These are phyloP conservation scores for Epinotia bilunana DNA, from an alignment of 2,888 invertebrate genomes.

Conservation along the genomic window DNA sequence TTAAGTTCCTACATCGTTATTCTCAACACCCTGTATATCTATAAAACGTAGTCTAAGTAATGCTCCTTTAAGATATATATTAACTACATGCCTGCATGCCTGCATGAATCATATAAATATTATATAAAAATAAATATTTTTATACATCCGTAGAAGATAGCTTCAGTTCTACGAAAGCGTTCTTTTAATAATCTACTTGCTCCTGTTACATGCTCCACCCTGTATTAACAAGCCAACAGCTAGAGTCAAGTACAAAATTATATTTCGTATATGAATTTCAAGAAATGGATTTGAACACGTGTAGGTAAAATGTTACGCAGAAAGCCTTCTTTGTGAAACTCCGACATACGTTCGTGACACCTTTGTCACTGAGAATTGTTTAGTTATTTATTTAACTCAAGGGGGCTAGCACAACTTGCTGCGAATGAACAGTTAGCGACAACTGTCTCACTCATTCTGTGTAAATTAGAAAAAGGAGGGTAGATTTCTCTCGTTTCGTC, in stretches of 20 bases:
- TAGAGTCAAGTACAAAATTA: not conserved
- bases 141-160: too few species aligned
- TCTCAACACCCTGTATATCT: too few species aligned
- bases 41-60: too few species aligned
- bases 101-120: too few species aligned
- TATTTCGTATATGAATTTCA: not conserved
- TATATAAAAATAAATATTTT: too few species aligned
- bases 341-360: not conserved
- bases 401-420: not conserved
- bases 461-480: not conserved
- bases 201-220: too few species aligned
- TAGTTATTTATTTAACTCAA: slow-evolving; percentile 36
- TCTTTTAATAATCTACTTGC: not conserved
- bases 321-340: not conserved
- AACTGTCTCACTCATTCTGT: not conserved
- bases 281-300: slow-evolving; percentile 9
- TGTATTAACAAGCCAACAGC: not conserved
- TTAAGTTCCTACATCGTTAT: too few species aligned
- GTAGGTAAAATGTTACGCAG: slow-evolving; percentile 12
- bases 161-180: not conserved
- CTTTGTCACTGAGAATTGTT: slow-evolving; percentile 21
- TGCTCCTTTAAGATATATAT: too few species aligned
- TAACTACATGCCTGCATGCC: too few species aligned
- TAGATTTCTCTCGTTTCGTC: not conserved
- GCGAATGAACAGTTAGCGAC: not conserved